These are phyloP conservation scores for Nowickia ferox DNA, from an alignment of 2,888 invertebrate genomes.

Conservation along the genomic window DNA sequence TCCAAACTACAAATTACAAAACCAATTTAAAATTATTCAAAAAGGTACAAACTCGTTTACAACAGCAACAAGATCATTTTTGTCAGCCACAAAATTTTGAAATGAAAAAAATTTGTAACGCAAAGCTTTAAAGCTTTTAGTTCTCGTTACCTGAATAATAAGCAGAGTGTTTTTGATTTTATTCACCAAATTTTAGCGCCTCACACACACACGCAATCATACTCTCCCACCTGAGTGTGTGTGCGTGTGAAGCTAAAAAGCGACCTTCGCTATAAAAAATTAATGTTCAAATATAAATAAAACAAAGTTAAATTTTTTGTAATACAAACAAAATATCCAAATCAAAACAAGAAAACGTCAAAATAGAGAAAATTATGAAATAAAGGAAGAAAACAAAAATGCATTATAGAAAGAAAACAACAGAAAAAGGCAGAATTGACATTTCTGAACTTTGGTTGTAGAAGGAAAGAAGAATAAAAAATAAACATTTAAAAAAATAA, in stretches of 20 bases:
- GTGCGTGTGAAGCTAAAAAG: conserved; percentile 1
- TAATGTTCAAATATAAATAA: conserved; percentile 53
- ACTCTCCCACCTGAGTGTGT: background rate
- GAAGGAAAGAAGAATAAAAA: conserved; percentile 1
- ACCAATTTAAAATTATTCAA: conserved; percentile 34
- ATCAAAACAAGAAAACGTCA: conserved; percentile 13
- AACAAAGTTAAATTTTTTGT: conserved; percentile 21
- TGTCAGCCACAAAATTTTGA: conserved; percentile 11
- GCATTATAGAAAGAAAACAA: conserved; percentile 9
- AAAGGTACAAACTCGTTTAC: conserved; percentile 55
- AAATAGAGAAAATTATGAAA: conserved; percentile 27
- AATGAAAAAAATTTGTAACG: conserved; percentile 22
- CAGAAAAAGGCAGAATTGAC: conserved; percentile 27
- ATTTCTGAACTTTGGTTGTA: conserved; percentile 7
- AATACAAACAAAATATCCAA: conserved; percentile 12
- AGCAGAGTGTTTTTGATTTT: conserved; percentile 30
- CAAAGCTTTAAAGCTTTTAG: conserved; percentile 60
- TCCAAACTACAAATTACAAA: conserved; percentile 44
- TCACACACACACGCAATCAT: background rate
- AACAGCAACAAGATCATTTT: conserved; percentile 37
- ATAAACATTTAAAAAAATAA: background rate
- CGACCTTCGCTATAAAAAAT: conserved; percentile 59
- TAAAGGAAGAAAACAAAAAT: conserved; percentile 23
- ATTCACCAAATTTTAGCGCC: background rate
- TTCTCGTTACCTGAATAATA: conserved; percentile 38